Percentiles rank a stretch among this genome's conserved stretches.
These are phyloP conservation scores for Semnornis frantzii DNA, from an alignment of 2,113 vertebrate genomes.

Conservation along the genomic window DNA sequence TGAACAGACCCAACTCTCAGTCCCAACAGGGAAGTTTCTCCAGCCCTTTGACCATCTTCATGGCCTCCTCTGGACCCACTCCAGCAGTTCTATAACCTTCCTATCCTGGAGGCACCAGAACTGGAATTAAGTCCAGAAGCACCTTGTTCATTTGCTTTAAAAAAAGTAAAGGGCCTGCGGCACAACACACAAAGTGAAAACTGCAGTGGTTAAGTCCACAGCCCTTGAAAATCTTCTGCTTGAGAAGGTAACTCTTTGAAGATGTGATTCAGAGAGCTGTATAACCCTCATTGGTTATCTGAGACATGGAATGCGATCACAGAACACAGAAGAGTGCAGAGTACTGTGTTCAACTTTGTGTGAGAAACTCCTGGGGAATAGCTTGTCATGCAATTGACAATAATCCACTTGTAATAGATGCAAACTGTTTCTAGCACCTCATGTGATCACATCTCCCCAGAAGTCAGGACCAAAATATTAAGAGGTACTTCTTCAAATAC, in stretches of 20 bases:
- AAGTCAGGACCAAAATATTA: neutral
- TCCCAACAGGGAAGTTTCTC: too few relatives aligned
- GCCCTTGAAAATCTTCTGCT: neutral
- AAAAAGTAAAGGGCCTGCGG: neutral
- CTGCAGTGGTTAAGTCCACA: neutral
- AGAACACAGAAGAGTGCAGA: neutral
- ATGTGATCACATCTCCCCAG: neutral
- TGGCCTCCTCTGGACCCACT: too few relatives aligned
- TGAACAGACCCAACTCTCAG: too few relatives aligned
- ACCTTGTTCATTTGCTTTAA: too few relatives aligned
- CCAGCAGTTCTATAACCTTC: too few relatives aligned
- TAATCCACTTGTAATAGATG: neutral
- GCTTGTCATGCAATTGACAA: neutral
- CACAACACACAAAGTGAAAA: neutral
- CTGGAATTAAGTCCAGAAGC: too few relatives aligned
- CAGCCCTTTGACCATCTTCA: too few relatives aligned
- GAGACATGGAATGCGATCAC: neutral
- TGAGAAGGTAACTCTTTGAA: neutral
- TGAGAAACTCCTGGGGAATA: neutral
- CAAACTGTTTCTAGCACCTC: neutral
- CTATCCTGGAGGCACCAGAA: too few relatives aligned
- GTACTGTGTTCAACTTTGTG: neutral
- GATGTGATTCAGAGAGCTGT: neutral
- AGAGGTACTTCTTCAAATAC: neutral
- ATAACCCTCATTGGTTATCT: neutral